Percentiles rank a stretch among this genome's conserved stretches.
These are phyloP conservation scores for Thomomys bottae DNA, from an alignment of 2,113 vertebrate species.

Conservation along the genomic window DNA sequence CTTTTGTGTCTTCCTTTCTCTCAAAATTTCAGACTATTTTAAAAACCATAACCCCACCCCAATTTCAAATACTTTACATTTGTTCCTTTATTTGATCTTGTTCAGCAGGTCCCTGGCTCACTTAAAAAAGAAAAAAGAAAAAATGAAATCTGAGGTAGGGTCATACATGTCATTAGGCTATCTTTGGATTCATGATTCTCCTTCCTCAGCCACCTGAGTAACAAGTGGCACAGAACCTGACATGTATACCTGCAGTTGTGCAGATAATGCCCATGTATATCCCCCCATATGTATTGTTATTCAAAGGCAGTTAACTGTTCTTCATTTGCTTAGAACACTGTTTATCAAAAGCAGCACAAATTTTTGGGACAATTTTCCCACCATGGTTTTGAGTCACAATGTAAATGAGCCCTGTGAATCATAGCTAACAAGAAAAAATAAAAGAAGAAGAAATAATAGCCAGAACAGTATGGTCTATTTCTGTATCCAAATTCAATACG, in stretches of 20 bases:
- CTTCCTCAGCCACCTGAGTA: no score
- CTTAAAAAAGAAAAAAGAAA: background rate
- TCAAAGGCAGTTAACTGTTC: background rate
- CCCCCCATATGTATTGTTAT: background rate
- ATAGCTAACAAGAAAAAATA: background rate
- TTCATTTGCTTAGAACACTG: background rate
- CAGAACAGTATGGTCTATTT: background rate
- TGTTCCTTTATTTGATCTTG: background rate
- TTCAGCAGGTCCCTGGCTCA: constrained; percentile 16
- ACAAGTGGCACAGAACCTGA: no score
- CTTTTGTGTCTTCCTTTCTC: background rate
- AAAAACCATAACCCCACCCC: background rate
- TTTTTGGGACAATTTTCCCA: background rate
- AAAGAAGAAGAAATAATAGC: no score
- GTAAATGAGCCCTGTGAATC: constrained; percentile 7
- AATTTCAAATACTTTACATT: background rate
- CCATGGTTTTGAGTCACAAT: background rate
- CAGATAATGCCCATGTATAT: background rate
- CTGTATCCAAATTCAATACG: background rate
- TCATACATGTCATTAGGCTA: no score
- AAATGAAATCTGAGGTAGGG: no score
- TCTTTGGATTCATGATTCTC: no score
- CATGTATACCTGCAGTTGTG: no score
- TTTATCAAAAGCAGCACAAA: background rate
- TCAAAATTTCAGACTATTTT: background rate